Conservation (phyloP, 1,140 invertebrate species). For the Luehdorfia chinensis region DNA sequence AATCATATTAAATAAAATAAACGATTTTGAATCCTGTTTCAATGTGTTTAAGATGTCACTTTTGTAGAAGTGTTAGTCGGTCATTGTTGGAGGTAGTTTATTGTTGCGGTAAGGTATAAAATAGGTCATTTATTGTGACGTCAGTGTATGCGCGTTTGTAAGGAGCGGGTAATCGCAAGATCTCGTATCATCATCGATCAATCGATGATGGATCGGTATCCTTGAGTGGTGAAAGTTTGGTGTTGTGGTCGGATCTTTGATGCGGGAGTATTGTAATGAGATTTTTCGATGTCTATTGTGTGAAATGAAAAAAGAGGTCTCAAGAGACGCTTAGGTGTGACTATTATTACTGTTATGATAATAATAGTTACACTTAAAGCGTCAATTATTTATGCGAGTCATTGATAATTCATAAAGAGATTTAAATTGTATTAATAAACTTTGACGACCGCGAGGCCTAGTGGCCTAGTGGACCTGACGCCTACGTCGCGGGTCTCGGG, state of each 20-base stretch:
- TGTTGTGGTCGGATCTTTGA: constrained; percentile 8
- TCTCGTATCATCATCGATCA: constrained; percentile 33
- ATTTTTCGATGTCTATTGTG: background rate
- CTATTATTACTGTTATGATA: too few species aligned
- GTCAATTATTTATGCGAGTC: too few species aligned
- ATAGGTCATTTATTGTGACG: constrained; percentile 24
- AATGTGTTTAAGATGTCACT: background rate
- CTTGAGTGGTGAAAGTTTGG: constrained; percentile 14
- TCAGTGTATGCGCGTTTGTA: constrained; percentile 20
- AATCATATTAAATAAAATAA: background rate
- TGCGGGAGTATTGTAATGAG: background rate
- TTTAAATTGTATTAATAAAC: too few species aligned
- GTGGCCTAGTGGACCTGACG: too few species aligned
- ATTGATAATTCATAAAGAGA: too few species aligned
- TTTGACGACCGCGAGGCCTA: too few species aligned
- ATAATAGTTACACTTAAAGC: too few species aligned
- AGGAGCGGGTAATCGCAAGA: constrained; percentile 22
- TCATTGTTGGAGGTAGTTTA: constrained; percentile 10
- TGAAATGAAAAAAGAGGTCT: background rate
- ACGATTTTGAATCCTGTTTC: constrained; percentile 7
- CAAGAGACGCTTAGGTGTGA: constrained; percentile 5
- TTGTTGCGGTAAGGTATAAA: constrained; percentile 19
- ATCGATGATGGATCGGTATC: constrained; percentile 37
- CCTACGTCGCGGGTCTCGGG: too few species aligned
- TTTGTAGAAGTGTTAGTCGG: background rate